Percentiles rank a stretch among this genome's conserved stretches.
phyloP scores from a whole-genome alignment of 2,113 vertebrate species.

The Telmatochromis bifrenatus region DNA sequence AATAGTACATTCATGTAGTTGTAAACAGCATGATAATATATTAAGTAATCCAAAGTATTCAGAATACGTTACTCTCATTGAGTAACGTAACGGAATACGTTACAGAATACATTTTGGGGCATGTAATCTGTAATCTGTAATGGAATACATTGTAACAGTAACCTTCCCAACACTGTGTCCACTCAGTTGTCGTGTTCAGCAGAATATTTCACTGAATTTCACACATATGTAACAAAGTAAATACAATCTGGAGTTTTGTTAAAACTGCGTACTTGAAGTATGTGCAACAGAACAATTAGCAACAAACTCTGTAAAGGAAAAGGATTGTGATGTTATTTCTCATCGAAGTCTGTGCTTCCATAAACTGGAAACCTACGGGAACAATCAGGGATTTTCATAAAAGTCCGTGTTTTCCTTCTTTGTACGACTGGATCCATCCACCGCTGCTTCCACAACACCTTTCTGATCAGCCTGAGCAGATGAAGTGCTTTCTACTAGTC shows the following conservation, averaged over 20 bases:
- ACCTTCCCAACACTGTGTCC: background rate
- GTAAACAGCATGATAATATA: no score
- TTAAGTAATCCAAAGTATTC: no score
- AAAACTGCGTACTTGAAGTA: background rate
- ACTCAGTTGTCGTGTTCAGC: background rate
- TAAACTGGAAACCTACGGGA: background rate
- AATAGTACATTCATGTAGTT: no score
- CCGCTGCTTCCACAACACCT: background rate
- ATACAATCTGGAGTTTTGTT: background rate
- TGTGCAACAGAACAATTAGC: background rate
- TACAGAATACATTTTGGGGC: fast-evolving
- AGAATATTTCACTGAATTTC: background rate
- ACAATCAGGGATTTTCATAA: background rate
- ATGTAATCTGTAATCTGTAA: background rate
- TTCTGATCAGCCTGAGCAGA: background rate
- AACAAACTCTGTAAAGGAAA: background rate
- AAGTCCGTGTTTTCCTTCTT: background rate
- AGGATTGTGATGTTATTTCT: background rate
- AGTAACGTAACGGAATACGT: fast-evolving
- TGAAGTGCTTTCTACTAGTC: background rate
- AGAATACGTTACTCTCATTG: fast-evolving
- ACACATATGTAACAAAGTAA: background rate
- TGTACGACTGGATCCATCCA: background rate
- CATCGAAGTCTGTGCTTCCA: background rate
- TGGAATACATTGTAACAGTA: background rate